A percentile compares a stretch with the other conserved stretches of the same genome.
phyloP scores from a whole-genome alignment of 1,140 invertebrate species.

The Liolophura sinensis region DNA sequence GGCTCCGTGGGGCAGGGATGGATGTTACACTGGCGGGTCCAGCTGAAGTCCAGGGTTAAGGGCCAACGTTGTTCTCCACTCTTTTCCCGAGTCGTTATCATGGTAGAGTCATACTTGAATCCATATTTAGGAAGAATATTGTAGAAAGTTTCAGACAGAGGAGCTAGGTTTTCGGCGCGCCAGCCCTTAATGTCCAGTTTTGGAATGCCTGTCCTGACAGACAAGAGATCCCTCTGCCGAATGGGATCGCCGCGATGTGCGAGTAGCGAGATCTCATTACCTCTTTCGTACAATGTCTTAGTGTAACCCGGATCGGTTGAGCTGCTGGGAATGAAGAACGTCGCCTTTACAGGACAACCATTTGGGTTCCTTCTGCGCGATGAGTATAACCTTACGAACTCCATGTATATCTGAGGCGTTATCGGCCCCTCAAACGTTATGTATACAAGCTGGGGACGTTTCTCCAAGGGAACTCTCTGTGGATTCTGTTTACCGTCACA shows the following conservation, averaged over 20 bases:
- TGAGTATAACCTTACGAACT: constrained; percentile 28
- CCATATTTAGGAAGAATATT: constrained; percentile 20
- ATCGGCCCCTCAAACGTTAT: constrained; percentile 35
- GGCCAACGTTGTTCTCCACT: constrained; percentile 25
- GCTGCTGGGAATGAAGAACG: constrained; percentile 28
- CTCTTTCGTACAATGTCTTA: constrained; percentile 19
- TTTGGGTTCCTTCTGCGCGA: constrained; percentile 28
- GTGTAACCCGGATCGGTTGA: constrained; percentile 28
- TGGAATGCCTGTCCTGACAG: constrained; percentile 1
- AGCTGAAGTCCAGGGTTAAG: constrained; percentile 35
- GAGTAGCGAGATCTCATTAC: constrained; percentile 26
- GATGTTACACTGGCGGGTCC: constrained; percentile 17
- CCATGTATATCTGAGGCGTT: constrained; percentile 27
- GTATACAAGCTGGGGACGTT: constrained; percentile 34
- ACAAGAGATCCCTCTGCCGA: constrained; percentile 18
- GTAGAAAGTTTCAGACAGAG: constrained; percentile 21
- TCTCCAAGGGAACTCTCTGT: too few species aligned
- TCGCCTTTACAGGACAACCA: constrained; percentile 30
- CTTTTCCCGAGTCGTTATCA: constrained; percentile 13
- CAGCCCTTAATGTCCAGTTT: constrained; percentile 23
- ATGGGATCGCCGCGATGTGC: constrained; percentile 16
- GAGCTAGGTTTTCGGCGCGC: constrained; percentile 22
- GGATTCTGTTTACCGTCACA: too few species aligned
- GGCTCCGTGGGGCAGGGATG: constrained; percentile 19
- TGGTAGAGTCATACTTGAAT: constrained; percentile 31